Base-by-base conservation (phyloP, 2,888 invertebrate genomes). In the Erebia aethiops region DNA sequence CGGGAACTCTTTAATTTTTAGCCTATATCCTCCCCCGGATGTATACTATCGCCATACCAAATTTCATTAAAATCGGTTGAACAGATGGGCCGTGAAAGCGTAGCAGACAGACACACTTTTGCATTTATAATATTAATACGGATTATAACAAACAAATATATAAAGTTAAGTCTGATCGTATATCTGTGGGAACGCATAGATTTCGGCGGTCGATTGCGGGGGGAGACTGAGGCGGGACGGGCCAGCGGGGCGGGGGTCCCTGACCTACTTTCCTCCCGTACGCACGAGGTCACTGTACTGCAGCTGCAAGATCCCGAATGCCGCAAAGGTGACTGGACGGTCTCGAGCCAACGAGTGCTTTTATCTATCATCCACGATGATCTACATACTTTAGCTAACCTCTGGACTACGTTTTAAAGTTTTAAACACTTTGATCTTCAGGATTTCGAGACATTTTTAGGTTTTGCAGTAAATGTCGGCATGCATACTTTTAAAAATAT, bases 231-330 rank as follows among this genome's bases (percentile, higher is more conserved):
- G 65, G 64, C 7, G 64, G 41, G 65, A 52, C 18, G 46, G 43
- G 7, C 18, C 18, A n/a, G 66, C 14, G 56, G 66, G 54, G 65
- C 26, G 16, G 79, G 89, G 90, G 91, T 90, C 78, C 77, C 77
- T 79, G 80, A 80, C 79, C 81, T 73, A 79, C 71, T 78, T 80
- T 84, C 82, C 84, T 77, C 85, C 86, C 84, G 92, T 92, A 92
- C 92, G 90, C 91, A 88, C 87, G 90, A 87, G 92, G 92, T 92
- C 92, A 92, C 84, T 92, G 92, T 90, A 91, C 92, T 93, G 92
- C 92, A 92, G 91, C 87, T 92, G 92, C 91, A 92, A 87, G 83
- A 82, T 79, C 74, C 85, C 83, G 79, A 89, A 87, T 86, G 83
- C 90, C 87, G 91, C 91, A 89, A 86, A 84, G 88, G 87, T 88